Evolutionary conservation across 2,797 vertebrate genomes (phyloP).

Genomic region (Alosa sapidissima): DNA sequence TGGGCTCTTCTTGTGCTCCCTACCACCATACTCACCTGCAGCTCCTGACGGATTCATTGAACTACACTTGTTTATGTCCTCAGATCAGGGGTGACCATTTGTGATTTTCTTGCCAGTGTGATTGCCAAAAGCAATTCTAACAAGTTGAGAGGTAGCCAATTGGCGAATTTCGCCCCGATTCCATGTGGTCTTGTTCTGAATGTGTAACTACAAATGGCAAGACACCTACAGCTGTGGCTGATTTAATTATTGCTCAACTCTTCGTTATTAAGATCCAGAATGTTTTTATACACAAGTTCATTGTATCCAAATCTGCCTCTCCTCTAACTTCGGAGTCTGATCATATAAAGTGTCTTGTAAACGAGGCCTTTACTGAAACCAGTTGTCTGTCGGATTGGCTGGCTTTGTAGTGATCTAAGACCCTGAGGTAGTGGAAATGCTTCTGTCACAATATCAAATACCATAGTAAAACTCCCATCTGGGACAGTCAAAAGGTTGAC

Average conservation of each 20-base stretch:
- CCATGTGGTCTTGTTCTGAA: not conserved
- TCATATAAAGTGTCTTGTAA: not conserved
- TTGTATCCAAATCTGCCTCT: not conserved
- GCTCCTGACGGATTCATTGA: not conserved
- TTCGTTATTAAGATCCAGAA: not conserved
- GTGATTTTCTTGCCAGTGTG: not conserved
- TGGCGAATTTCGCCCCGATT: not conserved
- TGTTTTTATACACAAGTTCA: not conserved
- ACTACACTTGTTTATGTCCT: not conserved
- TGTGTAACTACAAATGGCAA: not conserved
- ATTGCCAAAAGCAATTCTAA: not conserved
- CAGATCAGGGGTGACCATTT: not conserved
- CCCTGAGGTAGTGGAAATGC: conserved; percentile 18
- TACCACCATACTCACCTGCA: not conserved
- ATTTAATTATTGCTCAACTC: not conserved
- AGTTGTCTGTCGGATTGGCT: conserved; percentile 11
- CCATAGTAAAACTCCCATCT: conserved; percentile 1
- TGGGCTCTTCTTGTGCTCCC: not conserved
- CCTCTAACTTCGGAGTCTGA: not conserved
- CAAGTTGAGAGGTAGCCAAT: not conserved
- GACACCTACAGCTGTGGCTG: not conserved
- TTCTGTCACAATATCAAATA: not conserved
- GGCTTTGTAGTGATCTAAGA: conserved; percentile 7
- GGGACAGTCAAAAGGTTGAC: not conserved
- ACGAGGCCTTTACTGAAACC: not conserved